Evolutionary conservation across 2,113 vertebrate species (phyloP), one percentile per base, ranked within the genome.

Genomic region (Ranitomeya variabilis): DNA sequence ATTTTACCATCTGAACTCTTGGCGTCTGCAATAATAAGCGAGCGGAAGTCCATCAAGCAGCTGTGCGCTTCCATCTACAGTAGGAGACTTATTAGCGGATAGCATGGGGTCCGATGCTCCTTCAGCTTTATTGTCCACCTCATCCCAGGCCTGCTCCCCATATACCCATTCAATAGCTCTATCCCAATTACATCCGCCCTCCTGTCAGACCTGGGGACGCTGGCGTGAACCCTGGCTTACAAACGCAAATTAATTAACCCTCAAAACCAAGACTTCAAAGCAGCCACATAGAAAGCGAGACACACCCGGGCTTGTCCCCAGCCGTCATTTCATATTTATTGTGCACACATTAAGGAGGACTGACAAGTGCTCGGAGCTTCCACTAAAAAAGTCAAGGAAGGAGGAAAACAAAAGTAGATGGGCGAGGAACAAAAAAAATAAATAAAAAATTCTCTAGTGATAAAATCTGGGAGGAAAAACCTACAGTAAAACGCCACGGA

Each of bases 161-260:
- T 74, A 77, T 83, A 83, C 51, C 81, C 57, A 83, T 88, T 88
- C 87, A 89, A 84, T 89, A 54, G 73, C 66, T 81, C 59, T 60
- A 54, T 31, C 73, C 52, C 52, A 86, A 54, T 31, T 37, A 89
- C 74, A 51, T n/a, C 60, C 54, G 14, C 52, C 74, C 89, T 88
- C 77, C 81, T 89, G 88, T 90, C 71, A 92, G 64, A 83, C 73
- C 85, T 89, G 57, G 86, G 69, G n/a, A 89, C 77, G 87, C 67
- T 79, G 87, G 81, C 81, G 90, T 91, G 89, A 88, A 55, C 23
- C 55, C 74, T 74, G 45, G 77, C 64, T 88, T 91, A 52, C 59
- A 78, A 8, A 71, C 57, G 57, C 76, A 90, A 89, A 86, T 91
- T 90, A 91, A 91, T 91, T 90, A 92, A 90, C 55, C 59, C 89